A percentile compares a stretch with the other conserved stretches of the same genome.
These are phyloP conservation scores for Drosophila paranaensis DNA, from an alignment of 2,888 invertebrate species.

Conservation along the genomic window DNA sequence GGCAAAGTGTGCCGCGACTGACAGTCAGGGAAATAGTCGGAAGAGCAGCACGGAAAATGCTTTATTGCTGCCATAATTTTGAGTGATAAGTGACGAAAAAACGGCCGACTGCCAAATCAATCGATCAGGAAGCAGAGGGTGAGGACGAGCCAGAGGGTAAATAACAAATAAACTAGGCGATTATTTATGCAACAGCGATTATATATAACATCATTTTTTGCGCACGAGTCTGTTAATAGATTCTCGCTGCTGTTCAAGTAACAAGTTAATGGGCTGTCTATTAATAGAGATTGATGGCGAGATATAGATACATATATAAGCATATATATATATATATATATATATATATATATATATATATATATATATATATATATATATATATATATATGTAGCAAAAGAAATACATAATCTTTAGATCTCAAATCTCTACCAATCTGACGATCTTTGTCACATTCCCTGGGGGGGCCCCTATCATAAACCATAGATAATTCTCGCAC, in stretches of 20 bases:
- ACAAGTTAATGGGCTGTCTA: constrained; percentile 75
- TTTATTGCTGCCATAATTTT: constrained; percentile 82
- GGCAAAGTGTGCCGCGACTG: constrained; percentile 74
- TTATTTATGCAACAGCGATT: constrained; percentile 71
- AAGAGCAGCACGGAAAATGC: constrained; percentile 69
- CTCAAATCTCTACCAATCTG: background rate
- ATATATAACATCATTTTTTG: constrained; percentile 58
- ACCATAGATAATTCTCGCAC: constrained; percentile 60
- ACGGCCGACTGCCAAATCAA: constrained; percentile 69
- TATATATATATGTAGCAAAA: background rate
- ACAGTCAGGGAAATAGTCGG: constrained; percentile 57
- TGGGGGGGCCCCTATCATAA: constrained; percentile 16
- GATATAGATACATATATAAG: background rate
- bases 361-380: background rate
- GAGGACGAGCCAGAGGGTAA: constrained; percentile 27
- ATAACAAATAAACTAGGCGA: constrained; percentile 50
- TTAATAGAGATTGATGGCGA: constrained; percentile 80
- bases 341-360: background rate
- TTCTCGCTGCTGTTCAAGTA: constrained; percentile 51
- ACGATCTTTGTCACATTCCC: background rate
- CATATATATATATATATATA: background rate
- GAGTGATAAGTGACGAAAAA: constrained; percentile 81
- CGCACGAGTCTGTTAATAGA: constrained; percentile 69
- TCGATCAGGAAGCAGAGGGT: constrained; percentile 44
- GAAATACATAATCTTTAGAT: background rate